phyloP scores from a whole-genome alignment of 2,113 vertebrate species.

The Pteruthius melanotis region DNA sequence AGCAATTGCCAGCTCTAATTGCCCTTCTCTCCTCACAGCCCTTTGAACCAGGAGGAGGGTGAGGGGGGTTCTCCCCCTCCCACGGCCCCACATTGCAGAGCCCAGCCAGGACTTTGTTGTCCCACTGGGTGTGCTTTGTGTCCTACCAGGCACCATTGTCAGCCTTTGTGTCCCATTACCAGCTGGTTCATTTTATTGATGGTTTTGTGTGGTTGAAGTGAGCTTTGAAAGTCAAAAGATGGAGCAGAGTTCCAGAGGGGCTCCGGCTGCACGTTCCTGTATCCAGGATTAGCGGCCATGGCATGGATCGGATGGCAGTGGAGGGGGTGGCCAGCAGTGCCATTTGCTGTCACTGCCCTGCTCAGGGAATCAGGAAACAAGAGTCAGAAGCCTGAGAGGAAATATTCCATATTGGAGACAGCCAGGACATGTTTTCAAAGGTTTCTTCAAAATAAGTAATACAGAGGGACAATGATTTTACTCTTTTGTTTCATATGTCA shows the following conservation, averaged over 20 bases:
- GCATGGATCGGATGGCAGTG: rapidly evolving
- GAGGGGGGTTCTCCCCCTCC: background rate
- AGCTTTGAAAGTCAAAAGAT: background rate
- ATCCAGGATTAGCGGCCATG: background rate
- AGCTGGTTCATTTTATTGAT: background rate
- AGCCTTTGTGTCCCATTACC: background rate
- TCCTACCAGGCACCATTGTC: background rate
- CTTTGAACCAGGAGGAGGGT: background rate
- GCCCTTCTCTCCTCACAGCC: background rate
- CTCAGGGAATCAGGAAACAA: background rate
- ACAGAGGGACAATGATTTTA: background rate
- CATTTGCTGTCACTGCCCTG: background rate
- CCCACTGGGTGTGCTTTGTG: background rate
- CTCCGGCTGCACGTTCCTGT: background rate
- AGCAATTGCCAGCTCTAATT: background rate
- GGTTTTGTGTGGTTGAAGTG: background rate
- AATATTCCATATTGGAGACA: background rate
- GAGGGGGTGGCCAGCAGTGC: background rate
- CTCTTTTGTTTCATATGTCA: background rate
- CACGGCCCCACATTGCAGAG: background rate
- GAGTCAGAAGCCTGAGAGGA: background rate
- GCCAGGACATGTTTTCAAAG: background rate
- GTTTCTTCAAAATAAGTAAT: background rate
- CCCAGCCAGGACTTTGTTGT: background rate
- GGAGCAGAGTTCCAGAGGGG: background rate